phyloP scores from a whole-genome alignment of 2,888 invertebrate genomes.

The Theodoxus fluviatilis region DNA sequence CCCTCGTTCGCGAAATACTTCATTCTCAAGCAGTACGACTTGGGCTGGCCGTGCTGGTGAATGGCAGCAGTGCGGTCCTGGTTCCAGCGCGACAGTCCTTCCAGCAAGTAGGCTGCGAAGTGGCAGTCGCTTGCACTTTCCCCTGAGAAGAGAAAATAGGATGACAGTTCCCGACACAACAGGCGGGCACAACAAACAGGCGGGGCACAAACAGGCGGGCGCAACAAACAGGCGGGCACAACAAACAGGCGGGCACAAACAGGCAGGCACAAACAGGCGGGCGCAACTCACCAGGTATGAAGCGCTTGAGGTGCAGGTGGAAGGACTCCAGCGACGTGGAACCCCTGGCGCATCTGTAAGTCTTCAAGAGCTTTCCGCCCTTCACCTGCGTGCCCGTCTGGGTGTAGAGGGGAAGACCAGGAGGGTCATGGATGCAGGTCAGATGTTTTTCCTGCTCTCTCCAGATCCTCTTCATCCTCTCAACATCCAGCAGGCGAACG shows the following conservation, averaged over 20 bases:
- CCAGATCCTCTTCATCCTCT: slow-evolving; percentile 20
- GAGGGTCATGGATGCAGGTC: slow-evolving; percentile 26
- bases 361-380: slow-evolving; percentile 36
- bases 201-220: too few relatives aligned
- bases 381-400: slow-evolving; percentile 32
- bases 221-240: too few relatives aligned
- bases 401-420: slow-evolving; percentile 30
- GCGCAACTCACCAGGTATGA: slow-evolving; percentile 27
- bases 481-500: slow-evolving; percentile 34
- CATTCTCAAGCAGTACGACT: too few relatives aligned
- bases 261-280: too few relatives aligned
- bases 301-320: slow-evolving; percentile 34
- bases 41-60: background rate
- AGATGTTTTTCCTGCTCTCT: slow-evolving; percentile 28
- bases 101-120: slow-evolving; percentile 27
- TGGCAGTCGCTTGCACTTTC: background rate
- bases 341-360: slow-evolving; percentile 42
- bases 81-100: slow-evolving; percentile 26
- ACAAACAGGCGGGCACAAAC: too few relatives aligned
- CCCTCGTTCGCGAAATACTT: too few relatives aligned
- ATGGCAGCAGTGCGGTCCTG: background rate
- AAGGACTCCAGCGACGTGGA: slow-evolving; percentile 46
- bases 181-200: too few relatives aligned
- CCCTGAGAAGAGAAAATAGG: background rate
- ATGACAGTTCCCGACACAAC: too few relatives aligned